Conservation (phyloP, 2,113 vertebrate genomes). For the Ramphastos sulfuratus region DNA sequence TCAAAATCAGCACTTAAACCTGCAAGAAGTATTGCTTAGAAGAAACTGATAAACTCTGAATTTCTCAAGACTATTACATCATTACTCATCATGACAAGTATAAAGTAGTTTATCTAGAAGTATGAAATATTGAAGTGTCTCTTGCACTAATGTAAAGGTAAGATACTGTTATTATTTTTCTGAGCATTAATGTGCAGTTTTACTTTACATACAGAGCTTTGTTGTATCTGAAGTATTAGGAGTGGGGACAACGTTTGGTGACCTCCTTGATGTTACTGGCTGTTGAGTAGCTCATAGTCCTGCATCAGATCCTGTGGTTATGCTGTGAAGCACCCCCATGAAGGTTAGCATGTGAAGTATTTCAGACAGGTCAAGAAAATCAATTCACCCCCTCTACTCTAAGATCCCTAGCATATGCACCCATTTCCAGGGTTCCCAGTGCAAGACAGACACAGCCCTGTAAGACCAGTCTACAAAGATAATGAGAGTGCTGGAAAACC, state of each 20-base stretch:
- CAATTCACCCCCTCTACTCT: neutral
- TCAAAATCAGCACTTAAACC: neutral
- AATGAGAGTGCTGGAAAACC: neutral
- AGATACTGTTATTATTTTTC: neutral
- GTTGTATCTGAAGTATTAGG: neutral
- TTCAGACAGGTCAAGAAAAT: neutral
- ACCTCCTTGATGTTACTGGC: neutral
- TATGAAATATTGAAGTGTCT: neutral
- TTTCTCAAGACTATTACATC: neutral
- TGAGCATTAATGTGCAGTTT: neutral
- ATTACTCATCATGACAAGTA: neutral
- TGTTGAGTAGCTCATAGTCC: neutral
- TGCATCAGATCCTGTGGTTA: rapidly evolving
- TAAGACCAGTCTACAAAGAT: neutral
- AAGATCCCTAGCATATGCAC: neutral
- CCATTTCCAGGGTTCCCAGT: neutral
- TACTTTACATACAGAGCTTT: neutral
- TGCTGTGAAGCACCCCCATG: neutral
- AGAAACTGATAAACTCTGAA: neutral
- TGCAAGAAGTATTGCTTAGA: neutral
- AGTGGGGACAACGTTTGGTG: neutral
- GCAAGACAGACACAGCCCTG: neutral
- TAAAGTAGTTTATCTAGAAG: neutral
- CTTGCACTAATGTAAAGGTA: neutral
- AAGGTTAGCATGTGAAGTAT: neutral